Base-by-base conservation (phyloP, 2,113 vertebrate genomes). In the Catharus bicknelli region DNA sequence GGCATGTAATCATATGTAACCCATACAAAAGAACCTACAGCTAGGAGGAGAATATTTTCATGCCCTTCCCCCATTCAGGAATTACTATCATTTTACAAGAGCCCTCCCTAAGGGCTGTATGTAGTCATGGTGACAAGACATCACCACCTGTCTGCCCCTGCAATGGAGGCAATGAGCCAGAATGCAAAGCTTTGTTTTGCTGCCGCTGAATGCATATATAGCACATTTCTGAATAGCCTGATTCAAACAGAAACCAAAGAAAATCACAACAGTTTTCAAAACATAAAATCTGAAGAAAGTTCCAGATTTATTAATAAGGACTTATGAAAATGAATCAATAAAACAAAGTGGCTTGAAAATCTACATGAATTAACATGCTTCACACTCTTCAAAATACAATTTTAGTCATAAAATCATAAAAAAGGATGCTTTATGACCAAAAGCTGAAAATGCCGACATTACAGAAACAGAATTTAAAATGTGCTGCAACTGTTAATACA, bases 71-170 rank as follows among this genome's bases (percentile, higher is more conserved):
- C 80, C 42, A 91, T 78, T 70, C 88, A 67, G 87, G 95, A 95
- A 90, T 80, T 82, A 86, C 78, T 93, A 84, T 94, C 67, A 61
- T 95, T 13, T 96, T 88, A 67, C 30, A 19, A 95, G 94, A 94
- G 54, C 90, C 84, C 80, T 97, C 96, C 96, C 83, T 13, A 67
- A 95, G 96, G 97, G 94, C 96, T 84, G 57, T 51, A 16, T 19
- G 97, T 97, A 96, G 97, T 88, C 97, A 97, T 97, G 97, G 98
- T 96, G 96, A 97, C 96, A 94, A 85, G 91, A 92, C 85, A 96
- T 94, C 95, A 91, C 96, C 91, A 95, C 97, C 94, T 97, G 94
- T 93, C 96, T 92, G 91, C 77, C 93, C 91, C 85, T 81, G n/a
- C 83, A 93, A 87, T 51, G 40, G 90, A 95, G 96, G 91, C 90